phyloP scores from a whole-genome alignment of 1,140 invertebrate species.

The Lineus longissimus region DNA sequence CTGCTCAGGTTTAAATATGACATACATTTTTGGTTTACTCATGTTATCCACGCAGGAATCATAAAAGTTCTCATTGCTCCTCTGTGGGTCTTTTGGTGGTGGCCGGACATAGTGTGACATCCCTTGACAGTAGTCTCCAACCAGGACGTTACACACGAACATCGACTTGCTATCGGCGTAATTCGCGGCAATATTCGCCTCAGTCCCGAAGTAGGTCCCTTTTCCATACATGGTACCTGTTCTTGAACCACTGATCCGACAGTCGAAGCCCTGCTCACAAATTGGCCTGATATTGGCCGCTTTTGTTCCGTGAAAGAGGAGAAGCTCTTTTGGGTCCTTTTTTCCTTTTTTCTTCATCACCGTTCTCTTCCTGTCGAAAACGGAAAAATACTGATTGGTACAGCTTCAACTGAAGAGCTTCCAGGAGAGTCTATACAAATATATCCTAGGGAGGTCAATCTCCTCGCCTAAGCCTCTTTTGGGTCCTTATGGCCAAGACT shows the following conservation, averaged over 20 bases:
- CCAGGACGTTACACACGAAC: slow-evolving; percentile 36
- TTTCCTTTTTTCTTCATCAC: slow-evolving; percentile 13
- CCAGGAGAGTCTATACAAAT: too few species aligned
- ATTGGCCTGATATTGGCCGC: slow-evolving; percentile 26
- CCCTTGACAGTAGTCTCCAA: slow-evolving; percentile 30
- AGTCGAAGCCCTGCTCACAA: slow-evolving; percentile 37
- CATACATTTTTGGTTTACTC: slow-evolving; percentile 31
- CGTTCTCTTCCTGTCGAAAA: slow-evolving; percentile 3
- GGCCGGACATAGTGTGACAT: slow-evolving; percentile 27
- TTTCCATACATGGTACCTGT: slow-evolving; percentile 38
- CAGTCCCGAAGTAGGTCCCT: slow-evolving; percentile 39
- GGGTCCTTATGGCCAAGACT: too few species aligned
- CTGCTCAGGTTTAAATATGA: slow-evolving; percentile 40
- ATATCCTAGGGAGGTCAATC: too few species aligned
- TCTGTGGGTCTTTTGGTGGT: slow-evolving; percentile 1
- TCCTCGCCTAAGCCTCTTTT: too few species aligned
- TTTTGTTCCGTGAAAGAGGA: slow-evolving; percentile 34
- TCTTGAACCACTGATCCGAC: slow-evolving; percentile 27
- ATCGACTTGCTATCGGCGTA: slow-evolving; percentile 29
- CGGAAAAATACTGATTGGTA: too few species aligned
- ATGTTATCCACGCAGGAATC: slow-evolving; percentile 41
- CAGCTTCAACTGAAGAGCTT: too few species aligned
- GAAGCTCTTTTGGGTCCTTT: slow-evolving; percentile 11
- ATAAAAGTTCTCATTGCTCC: slow-evolving; percentile 31
- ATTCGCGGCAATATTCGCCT: slow-evolving; percentile 30